Base-by-base conservation (phyloP, 2,797 vertebrate species). In the Oryzias sinensis region DNA sequence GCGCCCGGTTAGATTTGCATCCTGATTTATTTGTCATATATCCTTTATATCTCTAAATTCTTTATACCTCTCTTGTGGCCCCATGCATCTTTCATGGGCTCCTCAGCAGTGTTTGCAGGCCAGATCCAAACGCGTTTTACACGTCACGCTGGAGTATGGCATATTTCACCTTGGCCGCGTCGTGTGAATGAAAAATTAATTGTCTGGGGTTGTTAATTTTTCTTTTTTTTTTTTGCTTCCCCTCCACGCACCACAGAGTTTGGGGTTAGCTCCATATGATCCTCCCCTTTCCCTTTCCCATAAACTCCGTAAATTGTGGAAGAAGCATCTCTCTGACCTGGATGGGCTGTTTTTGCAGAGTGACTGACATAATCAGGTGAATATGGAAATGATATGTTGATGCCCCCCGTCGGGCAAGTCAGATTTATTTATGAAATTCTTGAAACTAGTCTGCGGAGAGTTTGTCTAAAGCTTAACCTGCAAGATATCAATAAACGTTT, bases 11-110 rank as follows among this genome's bases (percentile, higher is more conserved):
- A 92, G 90, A 92, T 93, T 92, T 92, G 90, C 90, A 93, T 92
- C 85, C 87, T 91, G 91, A 92, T 91, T 91, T 93, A 92, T 92
- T 92, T 93, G 90, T 93, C 91, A 92, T 91, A 88, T 91, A 93
- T 92, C 90, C 91, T 92, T 92, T 90, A 93, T 91, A 84, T 89
- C 84, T 86, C 81, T 93, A 89, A 93, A 93, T 92, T 91, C 91
- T 93, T 93, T 91, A 92, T 92, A 89, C 79, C 88, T 88, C 89
- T 92, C 90, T 86, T 79, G 88, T 89, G 90, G 88, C 83, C 63
- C 76, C 76, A 90, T 92, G 84, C 88, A 92, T 92, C 80, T 89
- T 93, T 93, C 84, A 92, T 92, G 70, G 68, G 70, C 82, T 89
- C 77, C 84, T 90, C 82, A 20, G 73, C 78, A 59, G 81, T 88